phyloP scores from a whole-genome alignment of 2,113 vertebrate genomes.

The Planiliza haematocheilus region DNA sequence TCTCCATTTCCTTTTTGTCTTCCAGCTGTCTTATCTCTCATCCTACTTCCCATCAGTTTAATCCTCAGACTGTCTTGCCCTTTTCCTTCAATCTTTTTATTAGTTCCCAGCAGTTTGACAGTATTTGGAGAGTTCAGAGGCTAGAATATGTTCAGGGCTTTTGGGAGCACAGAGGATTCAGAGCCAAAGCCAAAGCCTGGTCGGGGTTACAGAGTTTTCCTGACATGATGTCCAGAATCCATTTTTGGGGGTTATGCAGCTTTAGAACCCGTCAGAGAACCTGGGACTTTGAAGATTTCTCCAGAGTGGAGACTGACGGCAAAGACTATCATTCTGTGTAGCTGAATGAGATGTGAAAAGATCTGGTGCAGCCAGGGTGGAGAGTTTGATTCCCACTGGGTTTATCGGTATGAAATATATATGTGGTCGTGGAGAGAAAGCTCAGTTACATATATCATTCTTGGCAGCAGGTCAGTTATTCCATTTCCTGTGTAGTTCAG shows the following conservation, averaged over 20 bases:
- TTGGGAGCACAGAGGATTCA: neutral
- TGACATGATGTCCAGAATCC: conserved; percentile 17
- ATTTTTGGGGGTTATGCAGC: neutral
- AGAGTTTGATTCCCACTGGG: conserved; percentile 9
- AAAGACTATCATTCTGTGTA: neutral
- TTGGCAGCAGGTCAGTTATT: neutral
- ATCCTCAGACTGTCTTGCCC: neutral
- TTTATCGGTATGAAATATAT: neutral
- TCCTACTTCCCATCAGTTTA: no score
- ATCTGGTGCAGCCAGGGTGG: neutral
- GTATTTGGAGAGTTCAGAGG: neutral
- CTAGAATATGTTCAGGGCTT: neutral
- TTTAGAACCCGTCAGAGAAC: neutral
- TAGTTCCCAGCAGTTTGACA: neutral
- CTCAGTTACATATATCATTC: neutral
- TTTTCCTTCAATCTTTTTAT: neutral
- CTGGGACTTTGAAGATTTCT: neutral
- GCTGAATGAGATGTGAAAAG: neutral
- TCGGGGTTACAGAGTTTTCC: conserved; percentile 11
- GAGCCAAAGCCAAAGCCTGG: neutral
- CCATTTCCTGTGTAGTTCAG: neutral
- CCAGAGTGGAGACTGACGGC: conserved; percentile 2
- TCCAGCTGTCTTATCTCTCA: no score
- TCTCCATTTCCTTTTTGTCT: no score
- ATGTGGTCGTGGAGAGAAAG: conserved; percentile 17